Evolutionary conservation across 2,113 vertebrate genomes (phyloP).

Genomic region (Turdus rufiventris): DNA sequence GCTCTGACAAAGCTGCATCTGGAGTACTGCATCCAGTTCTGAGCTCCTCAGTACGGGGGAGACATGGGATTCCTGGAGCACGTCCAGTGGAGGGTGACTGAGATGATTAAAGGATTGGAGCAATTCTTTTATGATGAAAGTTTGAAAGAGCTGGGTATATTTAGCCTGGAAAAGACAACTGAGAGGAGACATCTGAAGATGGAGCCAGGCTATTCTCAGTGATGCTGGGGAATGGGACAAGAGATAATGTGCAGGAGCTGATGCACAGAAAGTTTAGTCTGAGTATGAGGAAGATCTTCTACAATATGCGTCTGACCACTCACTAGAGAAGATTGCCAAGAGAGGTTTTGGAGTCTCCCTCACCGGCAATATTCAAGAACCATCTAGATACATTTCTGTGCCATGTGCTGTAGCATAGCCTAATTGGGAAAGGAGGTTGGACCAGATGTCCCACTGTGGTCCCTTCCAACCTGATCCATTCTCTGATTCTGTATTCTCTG

Average conservation of each 20-base stretch:
- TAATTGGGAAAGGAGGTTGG: background rate
- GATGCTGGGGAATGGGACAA: background rate
- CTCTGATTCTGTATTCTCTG: background rate
- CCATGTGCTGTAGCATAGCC: background rate
- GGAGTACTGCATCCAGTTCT: background rate
- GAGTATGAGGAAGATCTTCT: background rate
- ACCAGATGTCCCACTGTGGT: background rate
- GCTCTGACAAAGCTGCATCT: background rate
- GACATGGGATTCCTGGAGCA: background rate
- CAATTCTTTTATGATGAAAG: background rate
- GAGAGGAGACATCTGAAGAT: background rate
- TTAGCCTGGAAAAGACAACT: background rate
- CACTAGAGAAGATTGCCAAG: background rate
- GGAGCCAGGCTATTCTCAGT: background rate
- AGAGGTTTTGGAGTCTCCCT: background rate
- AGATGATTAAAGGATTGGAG: background rate
- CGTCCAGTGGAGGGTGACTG: background rate
- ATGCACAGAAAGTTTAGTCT: background rate
- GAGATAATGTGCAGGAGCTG: background rate
- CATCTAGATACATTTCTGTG: too few relatives aligned
- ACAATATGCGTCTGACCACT: background rate
- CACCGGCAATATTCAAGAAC: background rate
- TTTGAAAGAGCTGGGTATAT: background rate
- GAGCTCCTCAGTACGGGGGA: background rate
- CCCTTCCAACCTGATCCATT: background rate